Base-by-base conservation (phyloP, 2,113 vertebrate species). In the Telmatochromis sp. region DNA sequence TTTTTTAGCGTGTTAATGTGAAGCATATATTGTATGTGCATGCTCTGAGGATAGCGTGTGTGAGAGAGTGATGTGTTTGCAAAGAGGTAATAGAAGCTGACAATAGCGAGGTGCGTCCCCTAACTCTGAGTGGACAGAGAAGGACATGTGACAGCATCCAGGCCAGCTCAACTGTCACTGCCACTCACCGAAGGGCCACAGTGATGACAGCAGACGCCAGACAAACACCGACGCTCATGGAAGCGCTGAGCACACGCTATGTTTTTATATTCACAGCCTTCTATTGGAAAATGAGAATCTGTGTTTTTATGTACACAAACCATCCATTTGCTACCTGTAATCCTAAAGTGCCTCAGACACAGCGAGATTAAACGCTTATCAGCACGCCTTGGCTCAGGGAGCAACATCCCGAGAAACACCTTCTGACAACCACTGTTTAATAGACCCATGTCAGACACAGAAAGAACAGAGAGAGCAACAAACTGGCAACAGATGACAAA, bases 101-200 rank as follows among this genome's bases (percentile, higher is more conserved):
- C 95, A 95, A 94, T 91, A 81, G 92, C 31, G 93, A 95, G 93
- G 93, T 94, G 89, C 86, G 88, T 93, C 90, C 86, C 85, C 86
- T 60, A 81, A 92, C 93, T 93, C 82, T 45, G 90, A 94, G 50
- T 82, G 94, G 91, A 91, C 93, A 93, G 95, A 94, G 94, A 94
- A 94, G 95, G 94, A 94, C 94, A 94, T 94, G 93, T 93, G 94
- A 96, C 94, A 93, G 93, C 92, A 90, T 91, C 86, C 91, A 89
- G 94, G 89, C 91, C 91, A 90, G 87, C 86, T 90, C 89, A 89
- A 82, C 93, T 94, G 94, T 96, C 95, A 95, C 87, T 58, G 21
- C 50, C 42, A 57, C 90, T 96, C 94, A 95, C 14, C 9, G 33
- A 80, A 7, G 84, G 84, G 84, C 57, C 88, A 53, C 83, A 4